These are phyloP conservation scores for Nasonovia ribisnigri DNA, from an alignment of 2,888 invertebrate genomes.

Conservation along the genomic window DNA sequence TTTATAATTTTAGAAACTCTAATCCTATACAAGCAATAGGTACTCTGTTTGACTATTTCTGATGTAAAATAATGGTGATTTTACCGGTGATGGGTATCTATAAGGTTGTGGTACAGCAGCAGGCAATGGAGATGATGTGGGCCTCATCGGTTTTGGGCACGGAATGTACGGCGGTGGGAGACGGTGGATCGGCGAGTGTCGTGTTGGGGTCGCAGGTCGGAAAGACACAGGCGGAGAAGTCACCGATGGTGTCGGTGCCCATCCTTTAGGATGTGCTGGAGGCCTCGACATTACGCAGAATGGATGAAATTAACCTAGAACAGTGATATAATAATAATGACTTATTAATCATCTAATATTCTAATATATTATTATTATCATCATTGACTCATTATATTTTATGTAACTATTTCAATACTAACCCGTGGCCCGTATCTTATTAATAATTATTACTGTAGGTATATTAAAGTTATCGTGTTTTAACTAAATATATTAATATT, in stretches of 20 bases:
- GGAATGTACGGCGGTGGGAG: constrained; percentile 73
- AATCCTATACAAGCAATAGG: background rate
- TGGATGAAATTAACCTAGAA: background rate
- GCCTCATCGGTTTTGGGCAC: constrained; percentile 79
- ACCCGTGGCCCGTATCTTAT: background rate
- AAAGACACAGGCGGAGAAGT: constrained; percentile 67
- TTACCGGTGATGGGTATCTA: constrained; percentile 52
- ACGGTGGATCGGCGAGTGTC: constrained; percentile 67
- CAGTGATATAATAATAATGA: background rate
- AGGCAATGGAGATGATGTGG: constrained; percentile 69
- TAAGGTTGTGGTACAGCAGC: constrained; percentile 16
- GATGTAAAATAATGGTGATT: background rate
- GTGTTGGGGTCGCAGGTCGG: constrained; percentile 67
- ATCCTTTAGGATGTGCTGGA: constrained; percentile 66
- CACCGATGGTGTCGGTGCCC: constrained; percentile 64
- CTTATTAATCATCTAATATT: background rate
- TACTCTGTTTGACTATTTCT: too few species aligned
- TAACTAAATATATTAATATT: background rate
- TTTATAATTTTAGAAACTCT: background rate
- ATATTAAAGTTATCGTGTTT: background rate
- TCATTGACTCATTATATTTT: too few species aligned
- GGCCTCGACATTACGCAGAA: constrained; percentile 55
- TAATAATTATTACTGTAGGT: background rate
- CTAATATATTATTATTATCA: background rate
- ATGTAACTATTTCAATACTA: background rate